Percentiles rank a stretch among this genome's conserved stretches.
These are phyloP conservation scores for Pammene fasciana DNA, from an alignment of 2,888 invertebrate species.

Conservation along the genomic window DNA sequence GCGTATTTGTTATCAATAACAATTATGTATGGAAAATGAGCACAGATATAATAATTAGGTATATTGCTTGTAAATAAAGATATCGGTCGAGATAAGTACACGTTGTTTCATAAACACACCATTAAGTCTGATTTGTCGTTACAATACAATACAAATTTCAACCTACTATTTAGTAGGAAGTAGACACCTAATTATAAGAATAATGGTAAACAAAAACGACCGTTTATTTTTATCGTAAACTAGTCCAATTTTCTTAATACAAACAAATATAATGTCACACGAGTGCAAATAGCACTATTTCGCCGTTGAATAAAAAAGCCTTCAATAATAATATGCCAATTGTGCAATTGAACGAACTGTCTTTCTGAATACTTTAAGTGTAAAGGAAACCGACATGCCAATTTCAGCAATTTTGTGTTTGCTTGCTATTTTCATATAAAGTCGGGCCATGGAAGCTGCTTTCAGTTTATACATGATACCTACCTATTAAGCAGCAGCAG, in stretches of 20 bases:
- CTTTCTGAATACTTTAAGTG: conserved; percentile 28
- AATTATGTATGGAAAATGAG: conserved; percentile 45
- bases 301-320: neutral
- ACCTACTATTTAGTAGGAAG: too few relatives aligned
- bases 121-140: neutral
- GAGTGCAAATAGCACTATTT: neutral
- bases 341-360: neutral
- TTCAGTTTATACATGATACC: neutral
- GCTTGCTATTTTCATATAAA: conserved; percentile 14
- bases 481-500: neutral
- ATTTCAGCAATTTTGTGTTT: conserved; percentile 23
- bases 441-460: neutral
- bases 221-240: too few relatives aligned
- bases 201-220: too few relatives aligned
- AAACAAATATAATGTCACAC: too few relatives aligned
- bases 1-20: conserved; percentile 31
- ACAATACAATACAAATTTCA: neutral
- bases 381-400: conserved; percentile 12
- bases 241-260: too few relatives aligned
- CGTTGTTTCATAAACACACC: neutral
- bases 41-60: conserved; percentile 42
- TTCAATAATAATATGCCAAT: conserved; percentile 14
- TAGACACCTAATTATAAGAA: too few relatives aligned
- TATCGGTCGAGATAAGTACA: conserved; percentile 16
- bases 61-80: conserved; percentile 42